A percentile compares a stretch with the other conserved stretches of the same genome.
phyloP scores from a whole-genome alignment of 2,888 invertebrate species.

The Gastrophysa polygoni region DNA sequence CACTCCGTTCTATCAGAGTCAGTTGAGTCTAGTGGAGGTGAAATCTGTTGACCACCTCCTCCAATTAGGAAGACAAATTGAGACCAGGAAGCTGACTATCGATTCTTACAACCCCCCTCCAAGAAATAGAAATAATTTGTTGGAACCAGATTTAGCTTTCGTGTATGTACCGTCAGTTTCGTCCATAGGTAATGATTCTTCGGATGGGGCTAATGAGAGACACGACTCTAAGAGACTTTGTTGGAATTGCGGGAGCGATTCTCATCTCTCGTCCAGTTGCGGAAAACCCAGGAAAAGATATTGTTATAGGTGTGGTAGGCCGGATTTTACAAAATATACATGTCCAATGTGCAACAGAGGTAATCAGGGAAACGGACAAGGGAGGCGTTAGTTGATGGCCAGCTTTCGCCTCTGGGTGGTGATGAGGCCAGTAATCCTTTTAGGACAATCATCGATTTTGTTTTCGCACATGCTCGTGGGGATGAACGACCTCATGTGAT shows the following conservation, averaged over 20 bases:
- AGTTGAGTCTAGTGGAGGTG: no score
- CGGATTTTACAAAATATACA: no score
- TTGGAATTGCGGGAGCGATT: slow-evolving; percentile 17
- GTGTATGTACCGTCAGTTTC: no score
- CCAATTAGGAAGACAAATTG: slow-evolving; percentile 25
- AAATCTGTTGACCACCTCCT: slow-evolving; percentile 22
- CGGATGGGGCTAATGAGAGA: no score
- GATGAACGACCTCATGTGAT: slow-evolving; percentile 10
- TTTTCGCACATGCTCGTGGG: slow-evolving; percentile 3
- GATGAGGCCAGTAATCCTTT: not conserved
- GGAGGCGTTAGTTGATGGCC: not conserved
- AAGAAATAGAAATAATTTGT: not conserved
- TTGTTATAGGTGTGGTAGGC: no score
- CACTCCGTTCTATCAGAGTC: slow-evolving; percentile 31
- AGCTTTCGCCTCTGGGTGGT: not conserved
- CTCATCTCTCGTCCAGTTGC: not conserved
- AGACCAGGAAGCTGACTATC: no score
- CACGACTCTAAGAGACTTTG: slow-evolving; percentile 9
- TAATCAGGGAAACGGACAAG: no score
- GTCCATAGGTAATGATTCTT: not conserved
- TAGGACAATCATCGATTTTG: not conserved
- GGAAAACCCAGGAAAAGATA: not conserved
- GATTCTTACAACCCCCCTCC: slow-evolving; percentile 5
- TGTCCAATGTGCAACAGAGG: slow-evolving; percentile 1
- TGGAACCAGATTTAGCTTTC: slow-evolving; percentile 19